phyloP scores from a whole-genome alignment of 2,797 vertebrate species.

The Schizopygopsis malacanthus region DNA sequence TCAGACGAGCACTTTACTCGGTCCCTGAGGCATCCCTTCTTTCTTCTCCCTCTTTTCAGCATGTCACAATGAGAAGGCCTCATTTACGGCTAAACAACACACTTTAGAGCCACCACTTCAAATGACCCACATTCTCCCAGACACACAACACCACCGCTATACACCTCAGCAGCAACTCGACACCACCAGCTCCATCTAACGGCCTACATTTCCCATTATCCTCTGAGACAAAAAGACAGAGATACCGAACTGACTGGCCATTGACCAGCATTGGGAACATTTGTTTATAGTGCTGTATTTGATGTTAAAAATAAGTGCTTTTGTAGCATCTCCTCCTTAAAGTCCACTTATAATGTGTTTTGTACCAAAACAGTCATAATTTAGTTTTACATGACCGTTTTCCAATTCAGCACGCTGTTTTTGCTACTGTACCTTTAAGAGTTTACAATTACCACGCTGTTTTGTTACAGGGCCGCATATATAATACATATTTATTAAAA shows the following conservation, averaged over 20 bases:
- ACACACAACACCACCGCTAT: constrained; percentile 75
- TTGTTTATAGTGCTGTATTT: neutral
- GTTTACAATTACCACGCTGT: neutral
- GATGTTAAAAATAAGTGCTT: neutral
- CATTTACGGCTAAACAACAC: constrained; percentile 81
- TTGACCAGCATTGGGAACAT: constrained; percentile 30
- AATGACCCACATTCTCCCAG: constrained; percentile 82
- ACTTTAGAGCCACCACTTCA: constrained; percentile 83
- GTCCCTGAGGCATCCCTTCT: constrained; percentile 75
- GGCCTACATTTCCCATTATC: constrained; percentile 69
- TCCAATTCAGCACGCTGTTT: neutral
- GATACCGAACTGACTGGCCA: constrained; percentile 30
- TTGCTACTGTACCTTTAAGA: neutral
- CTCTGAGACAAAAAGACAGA: constrained; percentile 54
- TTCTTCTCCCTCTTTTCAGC: constrained; percentile 82
- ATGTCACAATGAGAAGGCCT: constrained; percentile 80
- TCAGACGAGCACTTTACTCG: constrained; percentile 74
- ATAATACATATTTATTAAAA: neutral
- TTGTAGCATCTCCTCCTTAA: neutral
- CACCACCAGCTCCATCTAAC: constrained; percentile 71
- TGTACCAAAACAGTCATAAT: neutral
- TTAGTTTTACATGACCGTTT: neutral
- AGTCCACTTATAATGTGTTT: neutral
- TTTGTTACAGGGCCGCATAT: neutral
- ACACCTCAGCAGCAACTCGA: constrained; percentile 75